Base-by-base conservation (phyloP, 2,888 invertebrate species). In the Steinernema hermaphroditum region DNA sequence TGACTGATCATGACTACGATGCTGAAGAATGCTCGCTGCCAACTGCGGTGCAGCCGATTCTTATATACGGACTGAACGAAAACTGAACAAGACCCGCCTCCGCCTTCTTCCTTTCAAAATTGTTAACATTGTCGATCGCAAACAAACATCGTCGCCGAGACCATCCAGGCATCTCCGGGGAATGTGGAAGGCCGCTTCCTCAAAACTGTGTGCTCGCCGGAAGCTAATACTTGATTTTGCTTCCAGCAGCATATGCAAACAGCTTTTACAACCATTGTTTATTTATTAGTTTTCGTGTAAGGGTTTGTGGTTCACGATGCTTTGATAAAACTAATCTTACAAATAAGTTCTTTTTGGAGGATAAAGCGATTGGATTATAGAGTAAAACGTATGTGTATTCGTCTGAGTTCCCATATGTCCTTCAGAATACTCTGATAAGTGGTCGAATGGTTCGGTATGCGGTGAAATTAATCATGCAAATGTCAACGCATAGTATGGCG, bases 1-100 rank as follows among this genome's bases (percentile, higher is more conserved):
- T 62, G 62, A 62, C 62, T 62, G 62, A 32, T 62, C 62, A 62
- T 62, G 62, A 62, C 62, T 62, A 32, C 62, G 62, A 54, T 54
- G 24, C 54, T 54, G 54, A 62, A 62, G 24, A 27, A 54, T 54
- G 54, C 54, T 54, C 54, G 54, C 62, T 62, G 62, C 62, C 62
- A 29, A 62, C 62, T 62, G 62, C 62, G 62, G 32, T 62, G 62
- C 62, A 62, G 27, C 62, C 62, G 62, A 62, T 29, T 62, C 62
- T 62, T 62, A 62, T 62, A 62, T 62, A 62, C 62, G 62, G 62
- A 29, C 62, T 62, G 62, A 32, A 29, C 62, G 62, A 62, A 62
- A 32, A 62, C 14, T 54, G 54, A 54, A 54, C 54, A 22, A 16
- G 54, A 54, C 54, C 14, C 54, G 54, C 54, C 54, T 54, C 54